Percentiles rank a stretch among this genome's conserved stretches.
These are phyloP conservation scores for Ethmia dodecea DNA, from an alignment of 2,888 invertebrate species.

Conservation along the genomic window DNA sequence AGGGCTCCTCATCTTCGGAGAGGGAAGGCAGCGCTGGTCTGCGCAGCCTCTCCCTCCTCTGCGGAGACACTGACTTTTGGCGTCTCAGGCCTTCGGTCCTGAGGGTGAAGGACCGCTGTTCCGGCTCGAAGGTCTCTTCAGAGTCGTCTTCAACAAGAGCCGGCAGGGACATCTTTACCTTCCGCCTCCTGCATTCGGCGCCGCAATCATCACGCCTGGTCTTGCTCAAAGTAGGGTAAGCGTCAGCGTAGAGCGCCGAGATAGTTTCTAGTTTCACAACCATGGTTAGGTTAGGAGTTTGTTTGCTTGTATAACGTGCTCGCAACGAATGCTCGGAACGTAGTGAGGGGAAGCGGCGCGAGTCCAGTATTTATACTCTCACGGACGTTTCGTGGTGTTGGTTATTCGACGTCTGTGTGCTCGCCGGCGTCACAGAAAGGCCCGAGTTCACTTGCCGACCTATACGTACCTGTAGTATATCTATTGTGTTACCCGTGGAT, in stretches of 20 bases:
- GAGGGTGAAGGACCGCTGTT: conserved; percentile 46
- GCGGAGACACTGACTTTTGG: conserved; percentile 66
- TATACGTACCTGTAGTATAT: background rate
- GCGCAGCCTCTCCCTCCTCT: conserved; percentile 52
- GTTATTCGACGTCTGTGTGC: conserved; percentile 19
- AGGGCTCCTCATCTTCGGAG: conserved; percentile 70
- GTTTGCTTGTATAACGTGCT: conserved; percentile 29
- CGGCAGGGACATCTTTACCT: conserved; percentile 41
- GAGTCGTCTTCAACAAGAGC: conserved; percentile 55
- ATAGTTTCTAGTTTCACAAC: conserved; percentile 60
- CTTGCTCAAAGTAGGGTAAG: conserved; percentile 43
- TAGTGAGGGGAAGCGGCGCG: conserved; percentile 45
- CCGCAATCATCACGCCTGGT: conserved; percentile 41
- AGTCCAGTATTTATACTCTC: conserved; percentile 43
- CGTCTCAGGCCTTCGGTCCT: conserved; percentile 47
- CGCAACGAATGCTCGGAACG: conserved; percentile 37
- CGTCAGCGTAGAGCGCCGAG: conserved; percentile 48
- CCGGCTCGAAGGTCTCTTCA: conserved; percentile 46
- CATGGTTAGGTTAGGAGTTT: conserved; percentile 30
- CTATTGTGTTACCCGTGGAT: too few relatives aligned
- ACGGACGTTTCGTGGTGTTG: too few relatives aligned
- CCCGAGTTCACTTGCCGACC: background rate
- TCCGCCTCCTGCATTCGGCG: conserved; percentile 45
- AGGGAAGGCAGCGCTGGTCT: conserved; percentile 64
- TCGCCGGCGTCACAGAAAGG: conserved; percentile 37